Evolutionary conservation across 2,797 vertebrate genomes (phyloP).

Genomic region (Moxostoma hubbsi): DNA sequence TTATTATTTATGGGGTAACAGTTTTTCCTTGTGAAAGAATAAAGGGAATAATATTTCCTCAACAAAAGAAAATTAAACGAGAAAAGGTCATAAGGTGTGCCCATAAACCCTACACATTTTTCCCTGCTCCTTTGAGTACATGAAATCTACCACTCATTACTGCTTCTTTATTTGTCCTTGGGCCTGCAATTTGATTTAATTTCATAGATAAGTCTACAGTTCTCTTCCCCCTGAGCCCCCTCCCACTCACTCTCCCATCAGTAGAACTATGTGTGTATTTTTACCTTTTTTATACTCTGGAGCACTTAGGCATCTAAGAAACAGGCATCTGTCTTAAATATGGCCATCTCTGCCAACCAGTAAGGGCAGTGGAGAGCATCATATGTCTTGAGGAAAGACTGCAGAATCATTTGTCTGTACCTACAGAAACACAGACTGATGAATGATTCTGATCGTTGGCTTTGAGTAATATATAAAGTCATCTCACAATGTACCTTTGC

Average conservation of each 20-base stretch:
- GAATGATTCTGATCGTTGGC: constrained; percentile 62
- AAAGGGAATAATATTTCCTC: neutral
- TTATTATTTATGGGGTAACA: constrained; percentile 6
- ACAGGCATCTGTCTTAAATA: constrained; percentile 61
- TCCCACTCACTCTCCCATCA: constrained; percentile 40
- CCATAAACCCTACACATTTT: constrained; percentile 46
- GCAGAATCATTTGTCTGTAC: constrained; percentile 60
- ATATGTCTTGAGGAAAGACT: constrained; percentile 58
- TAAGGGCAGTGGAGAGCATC: constrained; percentile 58
- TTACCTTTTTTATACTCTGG: constrained; percentile 41
- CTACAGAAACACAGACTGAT: constrained; percentile 58
- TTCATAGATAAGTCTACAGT: constrained; percentile 57
- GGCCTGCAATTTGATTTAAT: constrained; percentile 59
- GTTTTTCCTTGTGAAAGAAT: constrained; percentile 30
- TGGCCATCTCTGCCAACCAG: constrained; percentile 59
- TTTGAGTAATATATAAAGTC: constrained; percentile 65
- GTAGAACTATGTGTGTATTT: constrained; percentile 43
- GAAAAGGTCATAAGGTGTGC: constrained; percentile 39
- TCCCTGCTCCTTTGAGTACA: constrained; percentile 45
- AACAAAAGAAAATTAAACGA: constrained; percentile 26
- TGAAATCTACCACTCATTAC: constrained; percentile 54
- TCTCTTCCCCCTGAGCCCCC: constrained; percentile 33
- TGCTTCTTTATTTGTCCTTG: constrained; percentile 54
- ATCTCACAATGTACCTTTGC: constrained; percentile 65
- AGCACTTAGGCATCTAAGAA: constrained; percentile 61